These are phyloP conservation scores for Bergia sp. DNA, from an alignment of 92 coral and sea anemone genomes.

Conservation along the genomic window DNA sequence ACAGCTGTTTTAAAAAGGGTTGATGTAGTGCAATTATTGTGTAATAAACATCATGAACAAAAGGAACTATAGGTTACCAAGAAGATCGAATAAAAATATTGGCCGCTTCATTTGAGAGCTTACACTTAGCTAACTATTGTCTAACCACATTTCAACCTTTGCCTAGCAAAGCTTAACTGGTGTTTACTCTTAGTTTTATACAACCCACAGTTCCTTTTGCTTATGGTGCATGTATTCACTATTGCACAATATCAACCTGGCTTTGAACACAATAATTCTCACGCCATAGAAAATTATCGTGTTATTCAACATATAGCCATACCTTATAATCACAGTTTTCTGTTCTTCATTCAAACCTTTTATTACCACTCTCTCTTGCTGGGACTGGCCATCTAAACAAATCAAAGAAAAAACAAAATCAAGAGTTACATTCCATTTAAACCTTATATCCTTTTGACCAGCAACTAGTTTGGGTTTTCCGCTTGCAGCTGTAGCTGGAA, in stretches of 20 bases:
- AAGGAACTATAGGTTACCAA: not conserved
- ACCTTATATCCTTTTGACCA: not conserved
- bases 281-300: not conserved
- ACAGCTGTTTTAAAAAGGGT: not conserved
- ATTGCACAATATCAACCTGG: no score
- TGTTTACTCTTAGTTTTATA: no score
- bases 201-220: no score
- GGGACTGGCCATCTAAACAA: constrained; percentile 8
- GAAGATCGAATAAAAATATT: no score
- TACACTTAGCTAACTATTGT: not conserved
- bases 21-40: not conserved
- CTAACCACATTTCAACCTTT: not conserved
- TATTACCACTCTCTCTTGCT: constrained; percentile 22
- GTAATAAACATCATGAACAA: no score
- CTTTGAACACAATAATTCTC: not conserved
- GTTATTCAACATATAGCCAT: not conserved
- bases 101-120: not conserved
- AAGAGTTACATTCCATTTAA: not conserved
- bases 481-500: not conserved
- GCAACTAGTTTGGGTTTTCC: not conserved
- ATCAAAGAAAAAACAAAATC: not conserved
- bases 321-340: constrained; percentile 79
- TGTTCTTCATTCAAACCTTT: constrained; percentile 68
- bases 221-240: no score
- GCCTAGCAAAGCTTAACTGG: not conserved